phyloP scores from a whole-genome alignment of 1,140 invertebrate species.

The Sminthurides bifidus region DNA sequence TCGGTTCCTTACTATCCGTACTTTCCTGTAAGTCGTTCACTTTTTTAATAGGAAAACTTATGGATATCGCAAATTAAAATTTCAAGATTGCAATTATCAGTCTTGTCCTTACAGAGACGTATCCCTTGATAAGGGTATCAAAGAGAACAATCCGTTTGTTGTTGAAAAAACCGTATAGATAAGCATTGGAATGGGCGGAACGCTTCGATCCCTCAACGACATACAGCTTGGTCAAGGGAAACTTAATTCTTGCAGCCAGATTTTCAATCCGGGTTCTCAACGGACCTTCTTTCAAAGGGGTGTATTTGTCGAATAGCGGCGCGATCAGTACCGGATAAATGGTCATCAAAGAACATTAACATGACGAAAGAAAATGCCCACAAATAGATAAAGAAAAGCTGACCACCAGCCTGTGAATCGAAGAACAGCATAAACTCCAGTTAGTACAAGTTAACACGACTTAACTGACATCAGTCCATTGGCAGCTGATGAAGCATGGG shows the following conservation, averaged over 20 bases:
- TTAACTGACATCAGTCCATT: too few relatives aligned
- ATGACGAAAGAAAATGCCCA: constrained; percentile 79
- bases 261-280: constrained; percentile 75
- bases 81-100: not conserved
- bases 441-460: too few relatives aligned
- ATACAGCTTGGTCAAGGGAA: constrained; percentile 85
- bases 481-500: not conserved
- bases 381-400: constrained; percentile 89
- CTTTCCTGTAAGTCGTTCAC: too few relatives aligned
- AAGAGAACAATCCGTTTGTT: constrained; percentile 97
- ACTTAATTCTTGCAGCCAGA: constrained; percentile 73
- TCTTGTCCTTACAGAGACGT: constrained; percentile 37
- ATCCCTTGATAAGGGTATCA: constrained; percentile 79
- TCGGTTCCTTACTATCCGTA: too few relatives aligned
- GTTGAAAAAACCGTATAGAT: constrained; percentile 96
- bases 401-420: constrained; percentile 48
- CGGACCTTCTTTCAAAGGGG: constrained; percentile 83
- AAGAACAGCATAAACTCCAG: not conserved
- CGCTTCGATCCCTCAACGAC: constrained; percentile 96
- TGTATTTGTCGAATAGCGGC: constrained; percentile 96
- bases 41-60: not conserved
- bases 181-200: constrained; percentile 94
- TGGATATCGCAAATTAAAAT: not conserved
- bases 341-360: constrained; percentile 64
- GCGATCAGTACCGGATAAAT: constrained; percentile 96